These are phyloP conservation scores for Myrmecophaga tridactyla DNA, from an alignment of 2,113 vertebrate genomes.

Conservation along the genomic window DNA sequence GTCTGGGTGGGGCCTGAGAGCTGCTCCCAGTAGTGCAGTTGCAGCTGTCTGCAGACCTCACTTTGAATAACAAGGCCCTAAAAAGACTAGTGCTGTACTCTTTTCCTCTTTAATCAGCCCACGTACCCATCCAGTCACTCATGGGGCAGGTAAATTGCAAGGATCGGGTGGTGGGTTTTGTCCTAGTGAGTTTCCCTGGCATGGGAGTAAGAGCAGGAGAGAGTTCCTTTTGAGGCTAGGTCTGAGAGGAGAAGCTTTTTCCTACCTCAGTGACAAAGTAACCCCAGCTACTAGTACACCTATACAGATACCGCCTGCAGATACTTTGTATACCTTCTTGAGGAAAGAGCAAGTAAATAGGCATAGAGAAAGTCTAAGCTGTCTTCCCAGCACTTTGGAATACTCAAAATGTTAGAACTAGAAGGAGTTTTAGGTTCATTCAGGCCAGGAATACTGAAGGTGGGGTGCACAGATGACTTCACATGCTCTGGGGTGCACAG, in stretches of 20 bases:
- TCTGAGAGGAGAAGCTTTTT: conserved; percentile 1
- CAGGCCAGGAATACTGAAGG: not conserved
- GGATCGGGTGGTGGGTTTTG: not conserved
- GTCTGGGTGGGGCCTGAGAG: not conserved
- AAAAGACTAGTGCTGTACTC: not conserved
- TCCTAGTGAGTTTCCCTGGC: not conserved
- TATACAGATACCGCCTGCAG: not conserved
- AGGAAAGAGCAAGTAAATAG: not conserved
- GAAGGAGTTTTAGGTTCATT: not conserved
- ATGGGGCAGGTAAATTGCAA: not conserved
- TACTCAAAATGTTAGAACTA: not conserved
- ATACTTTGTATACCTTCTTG: not conserved
- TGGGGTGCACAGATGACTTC: not conserved
- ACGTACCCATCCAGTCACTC: not conserved
- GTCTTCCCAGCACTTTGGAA: not conserved
- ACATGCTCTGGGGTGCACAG: not conserved
- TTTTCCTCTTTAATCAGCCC: not conserved
- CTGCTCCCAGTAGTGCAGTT: not conserved
- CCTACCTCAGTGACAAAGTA: not conserved
- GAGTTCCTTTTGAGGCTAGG: not conserved
- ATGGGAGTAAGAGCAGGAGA: not conserved
- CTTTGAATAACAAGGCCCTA: not conserved
- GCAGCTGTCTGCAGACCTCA: not conserved
- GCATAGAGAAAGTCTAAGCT: not conserved
- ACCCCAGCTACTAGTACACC: not conserved